Evolutionary conservation across 2,113 vertebrate genomes (phyloP), one percentile per base, ranked within the genome.

Genomic region (Sylvia atricapilla): DNA sequence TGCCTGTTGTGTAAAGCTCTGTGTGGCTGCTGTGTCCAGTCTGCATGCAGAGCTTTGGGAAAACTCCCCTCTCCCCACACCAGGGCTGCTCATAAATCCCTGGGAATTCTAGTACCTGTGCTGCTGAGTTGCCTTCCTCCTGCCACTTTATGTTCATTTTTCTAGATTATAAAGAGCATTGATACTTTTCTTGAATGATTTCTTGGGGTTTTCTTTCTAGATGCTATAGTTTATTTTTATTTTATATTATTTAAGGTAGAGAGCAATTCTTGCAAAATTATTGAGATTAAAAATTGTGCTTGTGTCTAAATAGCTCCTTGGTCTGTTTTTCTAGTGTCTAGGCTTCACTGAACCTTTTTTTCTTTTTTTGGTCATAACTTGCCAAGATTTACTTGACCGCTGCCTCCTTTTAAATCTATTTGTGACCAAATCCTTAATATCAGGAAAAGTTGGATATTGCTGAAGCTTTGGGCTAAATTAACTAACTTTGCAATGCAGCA

Each of bases 31-130:
- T 89, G 25, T 7, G 7, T 12, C 7, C 14, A 20, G 16, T 19
- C 47, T 46, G 28, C 11, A 15, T 14, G 23, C 16, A 39, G 67
- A 53, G 30, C 37, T 79, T 33, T 55, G 46, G 46, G 35, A 35
- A 41, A 60, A 10, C 14, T 17, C 28, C 16, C 2, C n/a, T 75
- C 25, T 82, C 41, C 39, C 44, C 31, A 9, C 21, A 46, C 35
- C 27, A 63, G 43, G 13, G 33, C 70, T 72, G 58, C 37, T 44
- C 28, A 8, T 33, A 30, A 72, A 68, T 47, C 39, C 43, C 12
- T 2, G 8, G 33, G 15, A 46, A 43, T 0, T 50, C 28, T 47
- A 60, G 37, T 5, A 23, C 18, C 25, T 0, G 3, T 31, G 49
- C 19, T 83, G 64, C 62, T 44, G 47, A 21, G 13, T 4, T 84